Percentiles rank a stretch among this genome's conserved stretches.
Evolutionary conservation across 92 coral and sea anemone genomes (phyloP).

Genomic region (Muricea muricata): DNA sequence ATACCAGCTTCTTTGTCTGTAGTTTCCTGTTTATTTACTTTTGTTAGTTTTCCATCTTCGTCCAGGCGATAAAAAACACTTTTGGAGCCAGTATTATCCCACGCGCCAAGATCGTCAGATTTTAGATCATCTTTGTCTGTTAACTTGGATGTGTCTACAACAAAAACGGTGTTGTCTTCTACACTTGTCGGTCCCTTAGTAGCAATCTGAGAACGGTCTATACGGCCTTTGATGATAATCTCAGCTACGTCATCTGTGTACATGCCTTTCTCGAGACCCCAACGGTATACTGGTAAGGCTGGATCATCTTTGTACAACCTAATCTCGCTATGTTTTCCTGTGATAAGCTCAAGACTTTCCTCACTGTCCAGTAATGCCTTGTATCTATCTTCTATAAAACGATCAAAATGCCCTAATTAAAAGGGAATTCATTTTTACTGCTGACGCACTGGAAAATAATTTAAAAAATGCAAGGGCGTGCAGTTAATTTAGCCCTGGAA

Average conservation of each 20-base stretch:
- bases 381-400: slow-evolving; percentile 9
- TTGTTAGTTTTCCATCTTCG: too few relatives aligned
- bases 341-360: neutral
- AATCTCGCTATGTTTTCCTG: too few relatives aligned
- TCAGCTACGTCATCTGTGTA: neutral
- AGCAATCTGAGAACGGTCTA: neutral
- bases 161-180: neutral
- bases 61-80: neutral
- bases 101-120: slow-evolving; percentile 22
- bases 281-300: neutral
- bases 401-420: too few relatives aligned
- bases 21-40: too few relatives aligned
- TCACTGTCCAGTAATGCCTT: neutral
- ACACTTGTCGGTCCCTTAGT: neutral
- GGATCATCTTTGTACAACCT: too few relatives aligned
- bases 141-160: neutral
- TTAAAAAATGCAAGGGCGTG: too few relatives aligned
- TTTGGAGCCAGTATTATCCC: slow-evolving; percentile 4
- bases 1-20: neutral
- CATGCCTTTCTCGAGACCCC: slow-evolving; percentile 5
- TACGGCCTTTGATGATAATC: neutral
- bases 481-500: neutral
- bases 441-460: too few relatives aligned
- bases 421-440: too few relatives aligned
- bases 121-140: neutral